phyloP scores from a whole-genome alignment of 2,888 invertebrate genomes.

The Physocephala rufipes region DNA sequence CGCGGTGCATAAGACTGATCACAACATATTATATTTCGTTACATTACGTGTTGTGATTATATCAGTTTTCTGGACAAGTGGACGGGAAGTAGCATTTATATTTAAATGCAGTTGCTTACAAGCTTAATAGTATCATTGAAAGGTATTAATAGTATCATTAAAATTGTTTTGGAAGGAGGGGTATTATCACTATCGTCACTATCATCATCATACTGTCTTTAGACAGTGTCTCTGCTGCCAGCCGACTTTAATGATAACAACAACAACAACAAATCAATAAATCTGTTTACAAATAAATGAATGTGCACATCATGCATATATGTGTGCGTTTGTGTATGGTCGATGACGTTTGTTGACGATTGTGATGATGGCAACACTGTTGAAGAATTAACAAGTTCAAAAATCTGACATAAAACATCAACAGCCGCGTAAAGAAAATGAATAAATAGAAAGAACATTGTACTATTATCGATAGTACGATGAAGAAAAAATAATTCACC shows the following conservation, averaged over 20 bases:
- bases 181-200: slow-evolving; percentile 6
- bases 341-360: neutral
- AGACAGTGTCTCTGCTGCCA: too few relatives aligned
- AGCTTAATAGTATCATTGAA: neutral
- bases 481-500: slow-evolving; percentile 10
- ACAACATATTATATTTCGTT: neutral
- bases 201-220: too few relatives aligned
- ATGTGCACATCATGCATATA: slow-evolving; percentile 10
- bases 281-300: neutral
- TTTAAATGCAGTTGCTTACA: neutral
- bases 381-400: neutral
- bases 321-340: neutral
- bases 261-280: slow-evolving; percentile 1
- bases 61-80: slow-evolving; percentile 6
- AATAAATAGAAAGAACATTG: neutral
- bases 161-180: slow-evolving; percentile 25
- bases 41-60: neutral
- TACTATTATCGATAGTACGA: too few relatives aligned
- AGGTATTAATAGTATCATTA: slow-evolving; percentile 12
- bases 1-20: neutral
- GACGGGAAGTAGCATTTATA: neutral
- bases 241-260: neutral
- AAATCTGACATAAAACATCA: slow-evolving; percentile 11
- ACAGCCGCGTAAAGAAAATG: neutral
- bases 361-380: neutral